phyloP scores from a whole-genome alignment of 1,140 invertebrate species.

The Lepeophtheirus salmonis region DNA sequence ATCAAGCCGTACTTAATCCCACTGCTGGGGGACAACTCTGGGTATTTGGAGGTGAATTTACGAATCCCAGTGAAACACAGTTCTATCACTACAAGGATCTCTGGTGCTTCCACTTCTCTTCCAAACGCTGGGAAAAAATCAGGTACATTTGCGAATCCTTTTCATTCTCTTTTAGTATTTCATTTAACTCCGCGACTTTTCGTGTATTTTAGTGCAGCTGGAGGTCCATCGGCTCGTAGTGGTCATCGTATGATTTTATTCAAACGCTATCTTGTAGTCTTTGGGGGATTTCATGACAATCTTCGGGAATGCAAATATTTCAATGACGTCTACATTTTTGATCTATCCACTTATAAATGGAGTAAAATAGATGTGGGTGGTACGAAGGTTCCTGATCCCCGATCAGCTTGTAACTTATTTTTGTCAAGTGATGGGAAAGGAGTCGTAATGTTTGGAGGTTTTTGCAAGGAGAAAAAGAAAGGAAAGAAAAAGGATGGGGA shows the following conservation, averaged over 20 bases:
- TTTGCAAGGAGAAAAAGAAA: slow-evolving; percentile 45
- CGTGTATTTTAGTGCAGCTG: slow-evolving; percentile 34
- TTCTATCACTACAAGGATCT: slow-evolving; percentile 86
- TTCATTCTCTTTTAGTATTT: background rate
- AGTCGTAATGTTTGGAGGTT: slow-evolving; percentile 66
- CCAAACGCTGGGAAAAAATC: slow-evolving; percentile 74
- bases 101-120: slow-evolving; percentile 58
- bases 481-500: slow-evolving; percentile 42
- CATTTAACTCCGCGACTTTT: slow-evolving; percentile 8
- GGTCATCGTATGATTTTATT: slow-evolving; percentile 68
- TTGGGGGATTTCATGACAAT: slow-evolving; percentile 83
- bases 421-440: slow-evolving; percentile 36
- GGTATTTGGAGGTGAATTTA: slow-evolving; percentile 82
- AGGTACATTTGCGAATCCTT: slow-evolving; percentile 3
- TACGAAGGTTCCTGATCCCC: slow-evolving; percentile 19
- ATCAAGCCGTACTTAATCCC: slow-evolving; percentile 36
- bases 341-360: slow-evolving; percentile 61
- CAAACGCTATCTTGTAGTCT: slow-evolving; percentile 60
- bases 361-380: slow-evolving; percentile 39
- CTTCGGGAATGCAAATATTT: slow-evolving; percentile 67
- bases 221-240: slow-evolving; percentile 62
- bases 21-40: slow-evolving; percentile 47
- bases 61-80: slow-evolving; percentile 66
- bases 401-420: slow-evolving; percentile 43
- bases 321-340: slow-evolving; percentile 68